Percentiles rank a stretch among this genome's conserved stretches.
phyloP scores from a whole-genome alignment of 2,888 invertebrate genomes.

The Sycophila texana region DNA sequence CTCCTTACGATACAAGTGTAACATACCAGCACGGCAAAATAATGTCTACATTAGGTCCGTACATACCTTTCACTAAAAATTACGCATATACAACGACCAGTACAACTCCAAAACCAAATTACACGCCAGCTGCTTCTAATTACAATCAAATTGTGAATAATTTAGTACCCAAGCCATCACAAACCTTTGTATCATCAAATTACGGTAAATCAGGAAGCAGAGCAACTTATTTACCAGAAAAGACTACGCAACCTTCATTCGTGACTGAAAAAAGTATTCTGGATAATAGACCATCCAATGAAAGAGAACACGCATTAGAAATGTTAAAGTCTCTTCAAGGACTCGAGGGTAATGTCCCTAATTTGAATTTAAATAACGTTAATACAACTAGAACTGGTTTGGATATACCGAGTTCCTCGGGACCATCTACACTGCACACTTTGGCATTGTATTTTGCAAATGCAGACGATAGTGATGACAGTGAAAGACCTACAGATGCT shows the following conservation, averaged over 20 bases:
- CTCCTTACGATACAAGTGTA: conserved; percentile 68
- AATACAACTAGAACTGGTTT: conserved; percentile 80
- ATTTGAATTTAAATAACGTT: conserved; percentile 55
- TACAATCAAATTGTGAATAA: conserved; percentile 58
- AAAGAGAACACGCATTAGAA: conserved; percentile 83
- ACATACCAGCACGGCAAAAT: conserved; percentile 70
- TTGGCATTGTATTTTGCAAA: conserved; percentile 88
- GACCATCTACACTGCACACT: conserved; percentile 87
- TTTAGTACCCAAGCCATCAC: conserved; percentile 57
- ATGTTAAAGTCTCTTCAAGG: conserved; percentile 83
- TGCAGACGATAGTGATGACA: conserved; percentile 76
- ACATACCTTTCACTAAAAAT: conserved; percentile 72
- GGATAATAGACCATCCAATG: conserved; percentile 70
- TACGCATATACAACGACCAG: conserved; percentile 65
- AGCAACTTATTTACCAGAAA: conserved; percentile 66
- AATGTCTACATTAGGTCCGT: conserved; percentile 69
- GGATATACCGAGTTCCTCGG: conserved; percentile 84
- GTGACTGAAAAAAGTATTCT: conserved; percentile 59
- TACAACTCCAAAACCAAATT: conserved; percentile 63
- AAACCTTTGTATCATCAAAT: conserved; percentile 56
- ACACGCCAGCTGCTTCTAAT: conserved; percentile 61
- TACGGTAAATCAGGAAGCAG: conserved; percentile 58
- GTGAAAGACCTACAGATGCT: conserved; percentile 70
- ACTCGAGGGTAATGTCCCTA: conserved; percentile 77
- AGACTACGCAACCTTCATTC: conserved; percentile 60